Evolutionary conservation across 2,113 vertebrate genomes (phyloP), one percentile per base, ranked within the genome.

Genomic region (Proteles cristata): DNA sequence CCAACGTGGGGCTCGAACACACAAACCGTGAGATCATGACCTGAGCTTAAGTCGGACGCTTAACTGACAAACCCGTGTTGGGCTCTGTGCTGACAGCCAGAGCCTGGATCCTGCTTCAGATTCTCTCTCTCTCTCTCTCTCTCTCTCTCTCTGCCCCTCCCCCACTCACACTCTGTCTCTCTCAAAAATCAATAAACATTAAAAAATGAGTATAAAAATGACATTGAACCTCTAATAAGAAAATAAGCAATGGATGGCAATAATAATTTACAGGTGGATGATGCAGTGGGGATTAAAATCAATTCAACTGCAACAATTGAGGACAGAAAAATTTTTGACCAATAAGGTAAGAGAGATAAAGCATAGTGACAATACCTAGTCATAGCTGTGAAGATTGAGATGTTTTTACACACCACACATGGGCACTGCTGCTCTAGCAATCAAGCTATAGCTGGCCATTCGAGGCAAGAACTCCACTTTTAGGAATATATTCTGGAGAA

Each of bases 401-500:
- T 14, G 28, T 77, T 68, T 26, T 58, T 31, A 28, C 16, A 26
- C 28, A 11, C 48, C 39, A 31, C 17, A 35, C 65, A 7, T 31
- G 33, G 90, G 43, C 11, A 10, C 4, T 21, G 76, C 50, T 58
- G 83, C 87, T 81, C 79, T 69, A 84, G 83, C 79, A 77, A 19
- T 86, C 28, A 35, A 55, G 33, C 63, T 61, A 8, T 8, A 95
- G 76, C 58, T 74, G 8, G 19, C 65, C 74, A 61, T 81, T 88
- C 79, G 69, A 73, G 89, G 50, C 43, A 81, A 55, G 35, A 66
- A 66, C 39, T 74, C 69, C 7, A 31, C 23, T 19, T 65, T 89
- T 69, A 93, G 79, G 61, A 83, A 33, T 53, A 23, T 53, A 28
- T 65, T 39, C 92, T 43, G 31, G 80, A 96, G 85, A 93, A 94